These are phyloP conservation scores for Apostichopus californicus DNA, from an alignment of 35 echinoderm and acorn worm genomes.

Conservation along the genomic window DNA sequence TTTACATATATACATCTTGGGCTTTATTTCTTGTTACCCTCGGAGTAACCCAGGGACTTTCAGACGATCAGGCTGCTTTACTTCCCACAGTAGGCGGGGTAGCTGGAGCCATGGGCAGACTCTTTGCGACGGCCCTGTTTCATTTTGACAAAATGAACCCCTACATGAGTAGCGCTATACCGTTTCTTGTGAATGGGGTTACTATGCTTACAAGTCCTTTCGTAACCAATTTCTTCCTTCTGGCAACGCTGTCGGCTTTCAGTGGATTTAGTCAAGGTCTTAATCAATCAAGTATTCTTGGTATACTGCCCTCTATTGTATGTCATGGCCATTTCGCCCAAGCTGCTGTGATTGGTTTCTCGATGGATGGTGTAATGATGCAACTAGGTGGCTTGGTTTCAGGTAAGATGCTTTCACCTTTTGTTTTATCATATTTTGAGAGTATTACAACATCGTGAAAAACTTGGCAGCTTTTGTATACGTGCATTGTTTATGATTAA, in stretches of 20 bases:
- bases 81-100: background rate
- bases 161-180: background rate
- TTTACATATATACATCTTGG: conserved; percentile 22
- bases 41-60: background rate
- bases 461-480: no score
- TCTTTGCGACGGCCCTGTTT: background rate
- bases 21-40: conserved; percentile 12
- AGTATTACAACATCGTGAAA: no score
- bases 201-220: background rate
- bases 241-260: background rate
- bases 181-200: background rate
- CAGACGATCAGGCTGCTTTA: background rate
- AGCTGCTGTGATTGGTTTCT: background rate
- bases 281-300: background rate
- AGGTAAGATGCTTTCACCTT: background rate
- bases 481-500: background rate
- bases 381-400: conserved; percentile 13
- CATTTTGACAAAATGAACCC: conserved; percentile 8
- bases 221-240: background rate
- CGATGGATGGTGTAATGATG: background rate
- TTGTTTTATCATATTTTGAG: no score
- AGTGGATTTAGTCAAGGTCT: conserved; percentile 24
- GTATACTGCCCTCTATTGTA: background rate
- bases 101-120: background rate
- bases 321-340: background rate